Base-by-base conservation (phyloP, 2,113 vertebrate species). In the Camelus bactrianus region DNA sequence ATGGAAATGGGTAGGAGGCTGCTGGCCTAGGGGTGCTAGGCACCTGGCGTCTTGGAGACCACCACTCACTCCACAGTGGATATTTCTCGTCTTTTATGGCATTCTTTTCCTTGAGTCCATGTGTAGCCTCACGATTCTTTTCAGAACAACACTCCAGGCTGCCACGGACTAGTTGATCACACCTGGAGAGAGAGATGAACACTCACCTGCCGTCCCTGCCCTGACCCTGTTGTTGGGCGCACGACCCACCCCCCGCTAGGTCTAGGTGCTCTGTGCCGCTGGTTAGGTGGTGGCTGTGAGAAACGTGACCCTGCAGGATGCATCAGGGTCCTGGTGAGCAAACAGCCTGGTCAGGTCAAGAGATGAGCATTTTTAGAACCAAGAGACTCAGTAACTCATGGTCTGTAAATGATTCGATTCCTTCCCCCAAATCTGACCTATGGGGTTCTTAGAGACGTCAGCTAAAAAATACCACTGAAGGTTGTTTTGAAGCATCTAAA, bases 301-400 rank as follows among this genome's bases (percentile, higher is more conserved):
- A 95, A 97, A 81, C 87, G 75, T 89, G 48, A 60, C 64, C 64
- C 75, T 70, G 64, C 58, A 76, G 75, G 70, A 58, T 73, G 52
- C 72, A 95, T 9, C 80, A 50, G 50, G 69, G 0, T 65, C 32
- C 12, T 19, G 24, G 88, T 89, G 35, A 94, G 58, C 84, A 38
- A 67, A 81, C 91, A 91, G 28, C 65, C 85, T 72, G 80, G 89
- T n/a, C 30, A 92, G 24, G 42, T 58, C 42, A 60, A 58, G 38
- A n/a, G 1, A 42, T 26, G 1, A 17, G 3, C 92, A 84, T 81
- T 77, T 97, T 89, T 81, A 93, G 65, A 65, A 30, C 24, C 52
- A 14, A 8, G 42, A 94, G n/a, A 72, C 70, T 75, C 84, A 84
- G 1, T 50, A 24, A 26, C 3, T 1, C 62, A 19, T 87, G 46